phyloP scores from a whole-genome alignment of 1,140 invertebrate species.

The Sesamia nonagrioides region DNA sequence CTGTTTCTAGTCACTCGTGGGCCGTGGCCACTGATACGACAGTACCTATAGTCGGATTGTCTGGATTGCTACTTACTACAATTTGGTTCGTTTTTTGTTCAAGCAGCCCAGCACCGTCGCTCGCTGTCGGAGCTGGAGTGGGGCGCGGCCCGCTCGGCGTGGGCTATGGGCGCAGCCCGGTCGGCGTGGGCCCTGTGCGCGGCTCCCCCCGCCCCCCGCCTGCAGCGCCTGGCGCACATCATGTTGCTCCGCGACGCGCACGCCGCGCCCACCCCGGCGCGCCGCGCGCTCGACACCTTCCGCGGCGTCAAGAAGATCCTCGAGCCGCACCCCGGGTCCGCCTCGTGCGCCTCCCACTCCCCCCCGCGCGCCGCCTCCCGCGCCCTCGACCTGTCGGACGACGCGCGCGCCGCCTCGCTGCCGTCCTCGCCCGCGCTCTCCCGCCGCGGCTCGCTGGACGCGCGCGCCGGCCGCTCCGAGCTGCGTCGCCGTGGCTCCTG shows the following conservation, averaged over 20 bases:
- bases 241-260: slow-evolving; percentile 94
- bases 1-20: too few species aligned
- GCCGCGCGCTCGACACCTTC: slow-evolving; percentile 70
- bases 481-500: slow-evolving; percentile 91
- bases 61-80: too few species aligned
- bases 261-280: slow-evolving; percentile 68
- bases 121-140: slow-evolving; percentile 90
- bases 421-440: slow-evolving; percentile 68
- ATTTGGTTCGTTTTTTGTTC: background rate
- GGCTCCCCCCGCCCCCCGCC: slow-evolving; percentile 75
- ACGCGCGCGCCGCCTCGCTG: slow-evolving; percentile 72
- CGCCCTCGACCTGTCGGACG: slow-evolving; percentile 53
- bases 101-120: slow-evolving; percentile 89
- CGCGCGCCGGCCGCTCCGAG: slow-evolving; percentile 52
- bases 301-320: slow-evolving; percentile 93
- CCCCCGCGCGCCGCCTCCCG: slow-evolving; percentile 72
- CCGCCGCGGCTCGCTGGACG: slow-evolving; percentile 63
- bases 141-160: slow-evolving; percentile 62
- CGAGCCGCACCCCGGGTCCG: slow-evolving; percentile 88
- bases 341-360: slow-evolving; percentile 91
- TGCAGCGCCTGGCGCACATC: slow-evolving; percentile 90
- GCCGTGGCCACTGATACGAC: background rate
- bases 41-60: background rate
- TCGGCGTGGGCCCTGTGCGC: slow-evolving; percentile 65
- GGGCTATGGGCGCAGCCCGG: slow-evolving; percentile 59